These are phyloP conservation scores for Megathymus violae DNA, from an alignment of 1,140 invertebrate species.

Conservation along the genomic window DNA sequence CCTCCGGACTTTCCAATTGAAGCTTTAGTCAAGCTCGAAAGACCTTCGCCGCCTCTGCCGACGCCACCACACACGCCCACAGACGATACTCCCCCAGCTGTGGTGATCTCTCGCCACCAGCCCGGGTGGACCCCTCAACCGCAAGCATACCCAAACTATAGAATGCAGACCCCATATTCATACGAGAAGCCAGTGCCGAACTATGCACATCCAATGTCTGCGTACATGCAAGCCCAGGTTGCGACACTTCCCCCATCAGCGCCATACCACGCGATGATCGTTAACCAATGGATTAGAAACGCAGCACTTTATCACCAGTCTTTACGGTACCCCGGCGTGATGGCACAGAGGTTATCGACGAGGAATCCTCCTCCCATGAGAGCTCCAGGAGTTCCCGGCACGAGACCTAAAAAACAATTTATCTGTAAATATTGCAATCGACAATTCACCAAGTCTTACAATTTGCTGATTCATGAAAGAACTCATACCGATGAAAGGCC, in stretches of 20 bases:
- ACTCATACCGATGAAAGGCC: conserved; percentile 98
- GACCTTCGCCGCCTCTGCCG: conserved; percentile 86
- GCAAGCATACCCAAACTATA: conserved; percentile 54
- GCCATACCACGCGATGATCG: conserved; percentile 83
- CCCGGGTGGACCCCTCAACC: conserved; percentile 64
- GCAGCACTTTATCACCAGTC: conserved; percentile 87
- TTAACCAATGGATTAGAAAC: conserved; percentile 89
- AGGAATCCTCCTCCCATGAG: conserved; percentile 84
- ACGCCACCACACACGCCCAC: conserved; percentile 90
- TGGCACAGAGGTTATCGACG: conserved; percentile 76
- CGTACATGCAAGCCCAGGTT: conserved; percentile 78
- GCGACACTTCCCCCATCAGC: conserved; percentile 68
- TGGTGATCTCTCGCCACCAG: conserved; percentile 67
- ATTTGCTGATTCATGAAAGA: conserved; percentile 96
- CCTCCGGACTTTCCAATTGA: conserved; percentile 81
- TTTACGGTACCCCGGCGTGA: conserved; percentile 73
- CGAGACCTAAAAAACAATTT: conserved; percentile 95
- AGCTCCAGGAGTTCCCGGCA: conserved; percentile 83
- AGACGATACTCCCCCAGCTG: conserved; percentile 80
- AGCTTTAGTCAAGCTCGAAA: conserved; percentile 85
- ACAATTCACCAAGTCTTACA: conserved; percentile 98
- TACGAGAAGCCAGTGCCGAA: conserved; percentile 66
- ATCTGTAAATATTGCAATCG: conserved; percentile 97
- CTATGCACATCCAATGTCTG: conserved; percentile 67
- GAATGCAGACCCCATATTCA: conserved; percentile 66